Percentiles rank a stretch among this genome's conserved stretches.
These are phyloP conservation scores for Triops longicaudatus DNA, from an alignment of 1,140 invertebrate species.

Conservation along the genomic window DNA sequence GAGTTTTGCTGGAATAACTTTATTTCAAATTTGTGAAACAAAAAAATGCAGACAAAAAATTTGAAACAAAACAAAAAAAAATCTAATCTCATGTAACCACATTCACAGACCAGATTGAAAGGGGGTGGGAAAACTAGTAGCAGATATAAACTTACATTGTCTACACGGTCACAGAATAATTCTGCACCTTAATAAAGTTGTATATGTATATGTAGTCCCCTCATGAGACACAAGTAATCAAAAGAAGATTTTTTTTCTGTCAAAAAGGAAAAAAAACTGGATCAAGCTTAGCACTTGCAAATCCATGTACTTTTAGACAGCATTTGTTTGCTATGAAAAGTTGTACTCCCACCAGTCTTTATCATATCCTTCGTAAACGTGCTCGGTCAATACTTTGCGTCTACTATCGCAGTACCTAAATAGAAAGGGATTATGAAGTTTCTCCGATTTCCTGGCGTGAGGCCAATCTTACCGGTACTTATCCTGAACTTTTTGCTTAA, in stretches of 20 bases:
- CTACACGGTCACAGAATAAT: background rate
- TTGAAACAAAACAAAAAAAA: background rate
- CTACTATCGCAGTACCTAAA: constrained; percentile 93
- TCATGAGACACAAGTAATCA: background rate
- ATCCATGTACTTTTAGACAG: background rate
- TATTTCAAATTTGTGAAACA: background rate
- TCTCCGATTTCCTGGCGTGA: constrained; percentile 1
- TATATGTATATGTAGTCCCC: background rate
- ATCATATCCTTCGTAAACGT: constrained; percentile 97
- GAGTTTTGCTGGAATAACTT: background rate
- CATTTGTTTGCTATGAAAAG: constrained; percentile 30
- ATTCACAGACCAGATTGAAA: constrained; percentile 7
- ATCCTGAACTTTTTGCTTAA: constrained; percentile 99
- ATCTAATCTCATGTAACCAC: constrained; percentile 1
- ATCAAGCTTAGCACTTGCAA: background rate
- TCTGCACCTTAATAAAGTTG: background rate
- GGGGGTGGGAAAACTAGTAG: background rate
- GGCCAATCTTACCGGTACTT: constrained; percentile 74
- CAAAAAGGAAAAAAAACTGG: background rate
- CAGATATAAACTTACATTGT: constrained; percentile 9
- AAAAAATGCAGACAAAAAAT: background rate
- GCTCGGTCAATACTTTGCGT: constrained; percentile 85
- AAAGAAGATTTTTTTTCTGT: constrained; percentile 16
- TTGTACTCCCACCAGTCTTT: constrained; percentile 95
- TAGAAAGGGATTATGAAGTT: background rate